phyloP scores from a whole-genome alignment of 2,888 invertebrate genomes.

The Tenodera sinensis region DNA sequence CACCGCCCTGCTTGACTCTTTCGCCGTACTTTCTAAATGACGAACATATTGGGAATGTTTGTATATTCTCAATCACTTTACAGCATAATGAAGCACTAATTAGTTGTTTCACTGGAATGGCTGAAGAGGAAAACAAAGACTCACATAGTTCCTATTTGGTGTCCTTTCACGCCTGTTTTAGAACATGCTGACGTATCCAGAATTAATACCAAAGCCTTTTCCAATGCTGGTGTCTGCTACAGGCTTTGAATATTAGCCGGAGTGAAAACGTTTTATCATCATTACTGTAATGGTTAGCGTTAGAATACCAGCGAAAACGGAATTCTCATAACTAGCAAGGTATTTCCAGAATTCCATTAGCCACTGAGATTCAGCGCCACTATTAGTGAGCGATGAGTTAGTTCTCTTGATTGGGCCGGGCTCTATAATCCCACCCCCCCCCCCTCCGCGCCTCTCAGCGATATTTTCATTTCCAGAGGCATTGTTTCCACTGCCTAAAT shows the following conservation, averaged over 20 bases:
- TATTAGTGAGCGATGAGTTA: not conserved
- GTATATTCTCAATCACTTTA: no score
- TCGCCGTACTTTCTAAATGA: no score
- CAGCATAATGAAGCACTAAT: no score
- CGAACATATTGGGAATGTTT: no score
- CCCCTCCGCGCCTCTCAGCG: not conserved
- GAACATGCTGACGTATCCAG: not conserved
- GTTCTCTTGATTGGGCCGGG: not conserved
- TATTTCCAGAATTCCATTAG: not conserved
- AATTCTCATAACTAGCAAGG: not conserved
- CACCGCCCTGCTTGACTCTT: no score
- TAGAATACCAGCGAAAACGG: not conserved
- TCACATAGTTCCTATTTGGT: not conserved
- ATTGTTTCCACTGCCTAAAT: not conserved
- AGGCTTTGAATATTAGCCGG: not conserved
- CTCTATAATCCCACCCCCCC: not conserved
- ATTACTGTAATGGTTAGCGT: not conserved
- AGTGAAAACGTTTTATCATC: not conserved
- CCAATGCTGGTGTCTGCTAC: not conserved
- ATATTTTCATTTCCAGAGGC: not conserved
- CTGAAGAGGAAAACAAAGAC: not conserved
- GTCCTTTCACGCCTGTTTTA: not conserved
- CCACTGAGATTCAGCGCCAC: not conserved
- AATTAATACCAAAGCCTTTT: not conserved
- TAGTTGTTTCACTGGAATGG: no score